Base-by-base conservation (phyloP, 2,113 vertebrate genomes). In the Tenrec ecaudatus region DNA sequence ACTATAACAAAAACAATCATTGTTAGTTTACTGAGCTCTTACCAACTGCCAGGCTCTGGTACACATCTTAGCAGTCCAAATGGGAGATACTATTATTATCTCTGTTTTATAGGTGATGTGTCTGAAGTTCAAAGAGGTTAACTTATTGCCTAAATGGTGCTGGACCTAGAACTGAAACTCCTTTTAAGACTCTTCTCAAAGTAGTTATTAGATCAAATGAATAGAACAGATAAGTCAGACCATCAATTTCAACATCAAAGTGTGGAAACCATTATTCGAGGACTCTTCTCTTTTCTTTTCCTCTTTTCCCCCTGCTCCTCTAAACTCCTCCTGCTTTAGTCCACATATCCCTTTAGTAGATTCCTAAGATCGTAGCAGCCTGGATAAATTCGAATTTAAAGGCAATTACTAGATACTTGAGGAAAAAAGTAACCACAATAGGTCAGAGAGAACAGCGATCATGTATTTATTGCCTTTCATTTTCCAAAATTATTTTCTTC, bases 401-500 rank as follows among this genome's bases (percentile, higher is more conserved):
- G 38, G 38, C 66, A 89, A 84, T 89, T 87, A 84, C 33, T 58
- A 82, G 92, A 31, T 86, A 93, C 91, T 20, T 80, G 82, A 93
- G 53, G 87, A 84, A 88, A 86, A 92, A 90, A 73, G 20, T 64
- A 92, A 89, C 53, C 78, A 84, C 73, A 89, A 73, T 66, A 58
- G 22, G 68, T 95, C 27, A 53, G 29, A 47, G 15, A 93, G 53
- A 94, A 2, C 29, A 80, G 29, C 27, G 58, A 71, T 43, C 60
- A 23, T 66, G 64, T 66, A 77, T 40, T 11, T 33, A 40, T 20
- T 40, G 57, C 33, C 58, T 92, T 95, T 87, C 66, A 23, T 86
- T 93, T 94, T 77, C 47, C 85, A 84, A 33, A 93, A 88, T 78
- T 85, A 36, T 94, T 69, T 94, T 87, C 60, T 88, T 31, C 75